Conservation (phyloP, 1,140 invertebrate species). For the Microplitis demolitor region DNA sequence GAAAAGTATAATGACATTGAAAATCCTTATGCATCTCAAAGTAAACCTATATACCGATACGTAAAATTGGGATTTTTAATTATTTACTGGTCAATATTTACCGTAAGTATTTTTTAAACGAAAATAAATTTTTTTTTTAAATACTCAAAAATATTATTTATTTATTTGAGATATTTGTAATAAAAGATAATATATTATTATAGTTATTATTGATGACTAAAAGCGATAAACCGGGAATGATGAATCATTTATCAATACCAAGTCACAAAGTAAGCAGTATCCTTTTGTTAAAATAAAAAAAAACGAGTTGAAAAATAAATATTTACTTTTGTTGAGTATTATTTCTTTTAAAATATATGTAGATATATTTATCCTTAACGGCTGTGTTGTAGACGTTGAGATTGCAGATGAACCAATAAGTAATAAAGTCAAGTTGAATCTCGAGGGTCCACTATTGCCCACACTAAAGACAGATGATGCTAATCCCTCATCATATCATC, state of each 20-base stretch:
- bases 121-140: too few species aligned
- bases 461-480: slow-evolving; percentile 38
- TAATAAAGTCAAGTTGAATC: slow-evolving; percentile 47
- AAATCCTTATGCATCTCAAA: slow-evolving; percentile 24
- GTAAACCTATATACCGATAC: slow-evolving; percentile 39
- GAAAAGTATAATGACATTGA: slow-evolving; percentile 10
- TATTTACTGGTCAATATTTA: slow-evolving; percentile 48
- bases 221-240: slow-evolving; percentile 66
- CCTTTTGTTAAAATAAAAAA: slow-evolving; percentile 33
- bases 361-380: slow-evolving; percentile 17
- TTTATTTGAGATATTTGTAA: background rate
- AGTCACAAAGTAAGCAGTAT: slow-evolving; percentile 47
- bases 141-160: background rate
- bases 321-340: slow-evolving; percentile 18
- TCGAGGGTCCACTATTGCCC: slow-evolving; percentile 63
- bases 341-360: background rate
- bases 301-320: background rate
- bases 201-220: slow-evolving; percentile 71
- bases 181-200: slow-evolving; percentile 45
- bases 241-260: slow-evolving; percentile 68
- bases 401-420: slow-evolving; percentile 10
- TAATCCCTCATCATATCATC: slow-evolving; percentile 55
- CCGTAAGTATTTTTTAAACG: slow-evolving; percentile 36
- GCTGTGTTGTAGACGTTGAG: slow-evolving; percentile 17
- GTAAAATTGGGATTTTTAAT: slow-evolving; percentile 40